phyloP scores from a whole-genome alignment of 2,113 vertebrate species.

The Elaphurus davidianus region DNA sequence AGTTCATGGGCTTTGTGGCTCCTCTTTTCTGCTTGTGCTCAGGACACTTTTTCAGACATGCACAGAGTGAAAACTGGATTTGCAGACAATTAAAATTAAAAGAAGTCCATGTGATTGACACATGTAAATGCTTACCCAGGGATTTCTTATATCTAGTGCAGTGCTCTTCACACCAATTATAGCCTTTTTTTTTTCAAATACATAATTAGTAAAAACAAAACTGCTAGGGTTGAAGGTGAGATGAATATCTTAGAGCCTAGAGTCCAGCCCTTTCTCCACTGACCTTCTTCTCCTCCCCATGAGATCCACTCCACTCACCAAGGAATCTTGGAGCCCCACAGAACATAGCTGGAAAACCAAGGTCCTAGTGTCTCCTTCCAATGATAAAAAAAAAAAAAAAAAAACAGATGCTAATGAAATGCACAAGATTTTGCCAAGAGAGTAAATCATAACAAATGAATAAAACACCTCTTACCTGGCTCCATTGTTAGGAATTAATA shows the following conservation, averaged over 20 bases:
- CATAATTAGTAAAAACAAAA: conserved; percentile 22
- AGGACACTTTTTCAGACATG: background rate
- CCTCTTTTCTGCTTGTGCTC: background rate
- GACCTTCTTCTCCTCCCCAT: background rate
- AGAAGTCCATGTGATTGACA: background rate
- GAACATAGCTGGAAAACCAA: background rate
- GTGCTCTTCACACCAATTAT: background rate
- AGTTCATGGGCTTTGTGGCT: background rate
- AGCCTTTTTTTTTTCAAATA: background rate
- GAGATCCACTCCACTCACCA: background rate
- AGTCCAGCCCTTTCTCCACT: background rate
- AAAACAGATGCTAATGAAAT: background rate
- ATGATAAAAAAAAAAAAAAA: background rate
- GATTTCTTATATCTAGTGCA: background rate
- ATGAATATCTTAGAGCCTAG: background rate
- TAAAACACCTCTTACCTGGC: background rate
- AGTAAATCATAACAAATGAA: background rate
- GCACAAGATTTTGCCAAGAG: background rate
- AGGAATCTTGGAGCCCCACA: background rate
- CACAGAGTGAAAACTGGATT: background rate
- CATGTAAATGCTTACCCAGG: background rate
- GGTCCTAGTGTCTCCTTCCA: background rate
- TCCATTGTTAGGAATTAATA: background rate
- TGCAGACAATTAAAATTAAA: conserved; percentile 19
- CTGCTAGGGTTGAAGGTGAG: background rate